Evolutionary conservation across 2,797 vertebrate genomes (phyloP).

Genomic region (Brachyrhaphis roseni): DNA sequence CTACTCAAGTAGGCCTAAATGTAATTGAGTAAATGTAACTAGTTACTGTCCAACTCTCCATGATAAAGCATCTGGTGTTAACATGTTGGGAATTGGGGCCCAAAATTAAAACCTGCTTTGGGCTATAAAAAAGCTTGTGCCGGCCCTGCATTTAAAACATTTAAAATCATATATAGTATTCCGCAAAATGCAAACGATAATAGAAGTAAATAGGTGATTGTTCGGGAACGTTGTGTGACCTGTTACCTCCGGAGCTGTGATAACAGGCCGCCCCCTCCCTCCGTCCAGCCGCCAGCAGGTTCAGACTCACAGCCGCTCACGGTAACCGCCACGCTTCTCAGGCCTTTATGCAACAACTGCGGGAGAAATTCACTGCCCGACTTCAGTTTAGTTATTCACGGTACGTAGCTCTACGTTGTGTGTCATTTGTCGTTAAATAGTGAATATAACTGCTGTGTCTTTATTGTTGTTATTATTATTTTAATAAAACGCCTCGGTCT

Average conservation of each 20-base stretch:
- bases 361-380: constrained; percentile 46
- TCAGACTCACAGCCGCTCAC: constrained; percentile 38
- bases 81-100: too few species aligned
- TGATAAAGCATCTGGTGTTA: too few species aligned
- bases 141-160: not conserved
- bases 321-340: constrained; percentile 26
- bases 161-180: not conserved
- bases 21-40: too few species aligned
- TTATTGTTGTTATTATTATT: not conserved
- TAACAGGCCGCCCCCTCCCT: not conserved
- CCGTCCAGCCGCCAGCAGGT: constrained; percentile 14
- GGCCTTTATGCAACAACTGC: constrained; percentile 46
- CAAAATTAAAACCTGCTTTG: too few species aligned
- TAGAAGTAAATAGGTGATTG: not conserved
- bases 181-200: not conserved
- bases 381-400: constrained; percentile 32
- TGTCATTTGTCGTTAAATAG: not conserved
- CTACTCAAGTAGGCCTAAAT: too few species aligned
- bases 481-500: not conserved
- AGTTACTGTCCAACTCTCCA: too few species aligned
- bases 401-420: constrained; percentile 40
- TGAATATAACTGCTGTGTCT: not conserved
- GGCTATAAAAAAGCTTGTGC: too few species aligned
- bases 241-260: not conserved
- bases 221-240: not conserved